Base-by-base conservation (phyloP, 2,888 invertebrate genomes). In the Dione vanillae region DNA sequence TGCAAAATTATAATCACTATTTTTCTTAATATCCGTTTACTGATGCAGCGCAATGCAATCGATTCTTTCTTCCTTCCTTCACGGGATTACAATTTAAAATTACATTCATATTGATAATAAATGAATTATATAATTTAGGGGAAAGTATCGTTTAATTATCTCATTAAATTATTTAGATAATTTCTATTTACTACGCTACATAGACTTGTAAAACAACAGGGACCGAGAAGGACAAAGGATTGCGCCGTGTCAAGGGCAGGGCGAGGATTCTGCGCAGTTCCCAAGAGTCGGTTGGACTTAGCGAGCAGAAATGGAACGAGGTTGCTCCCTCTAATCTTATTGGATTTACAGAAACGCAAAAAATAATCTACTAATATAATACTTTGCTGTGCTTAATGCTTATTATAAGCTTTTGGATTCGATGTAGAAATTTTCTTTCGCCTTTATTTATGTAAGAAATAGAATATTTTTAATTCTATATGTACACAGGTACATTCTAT, bases 261-360 rank as follows among this genome's bases (percentile, higher is more conserved):
- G 81, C 91, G 82, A 81, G 85, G 92, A 91, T 89, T 92, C 91
- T 92, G 92, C 92, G 92, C 92, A 91, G 80, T 80, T 68, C 65
- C 64, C 58, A 61, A 65, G 69, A 68, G 56, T 71, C 77, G 72
- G 62, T 43, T 56, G 64, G 35, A 75, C 70, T 74, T 65, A 77
- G 79, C 78, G 75, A 76, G 77, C 72, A 74, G 52, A 83, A 79
- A 74, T 77, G 78, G 82, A 80, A 77, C 82, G 79, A 82, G 80
- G 79, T 78, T 79, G 74, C 65, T 59, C 65, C 20, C 37, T 40
- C 56, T 19, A 61, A 49, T 61, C 41, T 65, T 43, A 68, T 61
- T 68, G 40, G 51, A 68, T 49, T 43, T 54, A 12, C 3, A 54
- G 19, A 27, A n/a, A 37, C 19, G 20, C 40, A 40, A 47, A 45